Evolutionary conservation across 2,888 invertebrate species (phyloP), one percentile per base, ranked within the genome.

Genomic region (Eretmocerus hayati): DNA sequence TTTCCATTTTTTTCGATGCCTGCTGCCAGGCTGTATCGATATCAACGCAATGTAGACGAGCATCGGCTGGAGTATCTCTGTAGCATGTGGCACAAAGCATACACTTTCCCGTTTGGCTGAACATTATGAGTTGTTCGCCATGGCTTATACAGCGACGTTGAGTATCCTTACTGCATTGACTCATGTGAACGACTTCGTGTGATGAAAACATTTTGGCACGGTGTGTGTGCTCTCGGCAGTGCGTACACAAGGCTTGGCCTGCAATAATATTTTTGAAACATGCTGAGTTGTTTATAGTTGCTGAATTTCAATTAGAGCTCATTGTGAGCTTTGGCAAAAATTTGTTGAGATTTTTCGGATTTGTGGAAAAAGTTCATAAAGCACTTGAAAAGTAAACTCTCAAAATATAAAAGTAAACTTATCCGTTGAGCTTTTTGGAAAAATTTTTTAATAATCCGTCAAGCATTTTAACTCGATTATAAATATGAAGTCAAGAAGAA

Each of bases 71-170:
- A 43, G 81, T 80, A 59, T 84, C 84, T 31, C 84, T 77, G 61
- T 85, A 85, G 62, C 86, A 86, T 58, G 83, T 84, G 36, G 85
- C 84, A 66, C 86, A 87, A 36, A 85, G 71, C 81, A 86, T 83
- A 40, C 77, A 75, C 63, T 82, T 80, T 60, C 81, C 81, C 48
- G 81, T 77, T 42, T 81, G 80, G 6, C 83, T 84, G 67, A 81
- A 86, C 80, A 86, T 82, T 56, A 85, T 84, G 71, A 80, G 85
- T 53, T 84, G 84, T 66, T 86, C 85, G 16, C 81, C 81, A 65
- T 87, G 87, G 43, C 77, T 74, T 2, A 77, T 71, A 62, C 85
- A 84, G 73, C 81, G 82, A 65, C 81, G 75, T 65, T 81, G 80
- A n/a, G 79, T 80, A 63, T 84, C 83, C 59, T 81, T 80, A 18